Percentiles rank a stretch among this genome's conserved stretches.
These are phyloP conservation scores for Lasiommata megera DNA, from an alignment of 2,888 invertebrate genomes.

Conservation along the genomic window DNA sequence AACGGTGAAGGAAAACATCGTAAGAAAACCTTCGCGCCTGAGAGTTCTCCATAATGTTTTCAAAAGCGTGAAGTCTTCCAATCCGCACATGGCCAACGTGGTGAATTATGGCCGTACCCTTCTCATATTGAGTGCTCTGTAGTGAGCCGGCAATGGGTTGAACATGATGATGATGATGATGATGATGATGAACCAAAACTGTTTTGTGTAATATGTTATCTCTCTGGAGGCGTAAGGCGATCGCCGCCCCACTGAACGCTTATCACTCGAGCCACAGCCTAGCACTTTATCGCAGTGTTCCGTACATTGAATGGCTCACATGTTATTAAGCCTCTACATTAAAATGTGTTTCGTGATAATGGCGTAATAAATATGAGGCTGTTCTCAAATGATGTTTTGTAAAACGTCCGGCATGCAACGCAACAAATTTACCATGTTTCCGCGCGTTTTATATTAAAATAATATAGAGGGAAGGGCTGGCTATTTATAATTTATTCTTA, in stretches of 20 bases:
- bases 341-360: conserved; percentile 35
- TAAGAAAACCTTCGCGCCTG: no score
- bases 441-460: conserved; percentile 22
- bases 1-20: no score
- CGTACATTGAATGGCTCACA: conserved; percentile 25
- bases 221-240: background rate
- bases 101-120: no score
- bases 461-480: conserved; percentile 8
- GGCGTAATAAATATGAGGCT: conserved; percentile 33
- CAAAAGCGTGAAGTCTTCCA: no score
- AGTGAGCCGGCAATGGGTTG: no score
- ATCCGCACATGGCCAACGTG: no score
- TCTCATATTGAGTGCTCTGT: no score
- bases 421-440: conserved; percentile 27
- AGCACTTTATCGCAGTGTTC: conserved; percentile 17
- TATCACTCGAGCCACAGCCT: background rate
- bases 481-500: conserved; percentile 5
- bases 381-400: conserved; percentile 34
- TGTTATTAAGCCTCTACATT: conserved; percentile 30
- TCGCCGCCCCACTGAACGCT: background rate
- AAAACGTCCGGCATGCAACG: conserved; percentile 33
- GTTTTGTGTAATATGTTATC: no score
- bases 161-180: no score
- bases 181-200: no score
- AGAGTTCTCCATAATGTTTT: no score